A percentile compares a stretch with the other conserved stretches of the same genome.
These are phyloP conservation scores for Amblyjoppa fuscipennis DNA, from an alignment of 2,888 invertebrate genomes.

Conservation along the genomic window DNA sequence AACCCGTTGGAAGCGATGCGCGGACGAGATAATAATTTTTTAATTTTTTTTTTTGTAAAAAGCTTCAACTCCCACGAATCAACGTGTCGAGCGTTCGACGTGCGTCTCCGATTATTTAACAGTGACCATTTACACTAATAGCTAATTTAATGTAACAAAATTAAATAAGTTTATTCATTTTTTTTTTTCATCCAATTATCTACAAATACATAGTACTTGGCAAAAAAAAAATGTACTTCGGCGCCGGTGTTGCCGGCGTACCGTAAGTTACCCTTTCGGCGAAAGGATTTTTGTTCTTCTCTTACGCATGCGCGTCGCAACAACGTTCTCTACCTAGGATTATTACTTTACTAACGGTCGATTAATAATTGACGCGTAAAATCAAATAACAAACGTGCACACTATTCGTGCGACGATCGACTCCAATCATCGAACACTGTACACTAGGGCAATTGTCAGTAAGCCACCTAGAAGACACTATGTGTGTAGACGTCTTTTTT, in stretches of 20 bases:
- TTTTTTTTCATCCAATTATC: constrained; percentile 46
- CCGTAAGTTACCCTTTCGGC: constrained; percentile 13
- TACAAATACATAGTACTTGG: constrained; percentile 65
- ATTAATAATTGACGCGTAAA: constrained; percentile 54
- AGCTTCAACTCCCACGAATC: constrained; percentile 64
- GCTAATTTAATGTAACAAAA: constrained; percentile 57
- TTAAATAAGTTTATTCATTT: constrained; percentile 54
- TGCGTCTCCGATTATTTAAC: constrained; percentile 45
- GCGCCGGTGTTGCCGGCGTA: no score
- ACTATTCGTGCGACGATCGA: constrained; percentile 52
- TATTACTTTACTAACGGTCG: constrained; percentile 44
- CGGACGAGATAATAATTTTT: constrained; percentile 38
- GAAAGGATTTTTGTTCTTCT: constrained; percentile 11
- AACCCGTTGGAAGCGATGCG: constrained; percentile 63
- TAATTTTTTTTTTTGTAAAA: constrained; percentile 6
- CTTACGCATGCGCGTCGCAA: constrained; percentile 27
- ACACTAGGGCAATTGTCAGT: constrained; percentile 66
- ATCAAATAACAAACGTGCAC: constrained; percentile 58
- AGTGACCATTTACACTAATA: constrained; percentile 45
- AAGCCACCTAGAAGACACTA: constrained; percentile 33
- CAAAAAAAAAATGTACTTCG: constrained; percentile 58
- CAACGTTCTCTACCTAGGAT: constrained; percentile 47
- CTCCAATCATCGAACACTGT: constrained; percentile 63
- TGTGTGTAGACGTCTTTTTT: constrained; percentile 1
- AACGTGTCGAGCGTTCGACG: constrained; percentile 68